Evolutionary conservation across 2,113 vertebrate species (phyloP), one percentile per base, ranked within the genome.

Genomic region (Istiophorus platypterus): DNA sequence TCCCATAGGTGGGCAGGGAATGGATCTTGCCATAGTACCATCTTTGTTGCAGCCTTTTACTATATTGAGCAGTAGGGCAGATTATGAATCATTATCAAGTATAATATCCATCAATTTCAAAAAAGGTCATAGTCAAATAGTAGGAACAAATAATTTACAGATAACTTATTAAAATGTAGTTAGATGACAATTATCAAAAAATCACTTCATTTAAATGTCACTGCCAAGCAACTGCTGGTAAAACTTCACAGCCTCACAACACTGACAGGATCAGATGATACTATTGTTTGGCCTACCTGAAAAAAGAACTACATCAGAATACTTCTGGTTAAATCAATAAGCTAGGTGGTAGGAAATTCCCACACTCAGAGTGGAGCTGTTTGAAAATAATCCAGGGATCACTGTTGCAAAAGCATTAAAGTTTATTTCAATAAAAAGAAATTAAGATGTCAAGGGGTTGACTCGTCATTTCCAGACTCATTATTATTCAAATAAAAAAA

Each of bases 391-490:
- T 66, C 26, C 41, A 66, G 14, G 14, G 12, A 58, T 51, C 20
- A 59, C 26, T 78, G 56, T n/a, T 69, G 22, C 18, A 39, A 84
- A 82, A 57, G 45, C 4, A 58, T 14, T 2, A 27, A 45, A 31
- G 14, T 45, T 31, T 49, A 66, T 47, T 66, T 29, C 13, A 37
- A 69, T 13, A n/a, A 62, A 66, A 63, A 71, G 7, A 37, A 86
- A 87, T 73, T n/a, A 78, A 64, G 39, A 72, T 76, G 65, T 86
- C 67, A 81, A 18, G 9, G 12, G 3, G 22, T 74, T n/a, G 37
- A 59, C n/a, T 24, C n/a, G 22, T 78, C 51, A 61, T 47, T 73
- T 82, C 57, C 1, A 4, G n/a, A n/a, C n/a, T n/a, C n/a, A n/a
- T n/a, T n/a, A n/a, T n/a, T n/a, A n/a, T n/a, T n/a, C n/a, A n/a